Base-by-base conservation (phyloP, 2,888 invertebrate genomes). In the Entomobrya proxima region DNA sequence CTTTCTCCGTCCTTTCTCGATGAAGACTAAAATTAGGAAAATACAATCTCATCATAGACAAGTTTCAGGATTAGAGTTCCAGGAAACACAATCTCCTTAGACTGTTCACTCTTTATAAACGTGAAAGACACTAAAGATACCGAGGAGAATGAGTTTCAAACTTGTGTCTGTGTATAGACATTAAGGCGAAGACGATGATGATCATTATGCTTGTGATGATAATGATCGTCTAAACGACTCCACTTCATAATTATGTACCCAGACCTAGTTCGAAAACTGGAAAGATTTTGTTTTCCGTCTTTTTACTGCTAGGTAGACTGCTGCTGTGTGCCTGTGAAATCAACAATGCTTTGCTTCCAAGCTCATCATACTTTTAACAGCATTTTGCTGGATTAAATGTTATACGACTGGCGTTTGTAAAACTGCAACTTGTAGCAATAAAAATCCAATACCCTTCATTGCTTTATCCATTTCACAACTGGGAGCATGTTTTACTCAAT, bases 121-220 rank as follows among this genome's bases (percentile, higher is more conserved):
- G 13, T 44, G 44, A 9, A n/a, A n/a, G n/a, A n/a, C n/a, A n/a
- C n/a, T 13, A 44, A 44, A 2, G 9, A 44, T n/a, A 44, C n/a
- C n/a, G n/a, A n/a, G n/a, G 44, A 44, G n/a, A 44, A 44, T 44
- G 44, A 44, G 44, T 44, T 5, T n/a, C 7, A 55, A 6, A 15
- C 24, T 2, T 9, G 52, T 21, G 18, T 2, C 52, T 21, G 52
- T 18, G 21, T 13, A n/a, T 3, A 18, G 15, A 47, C n/a, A 52
- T 15, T n/a, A 1, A 58, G 55, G 32, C 11, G 40, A 40, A 40
- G 67, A 67, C 24, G 37, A 67, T 37, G 13, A 24, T 40, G 24
- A 5, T 40, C 40, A 67, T 67, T 40, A 67, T 67, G 37, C 18
- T 40, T 67, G 37, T 18, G 67, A 67, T 40, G 67, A 67, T 67